A percentile compares a stretch with the other conserved stretches of the same genome.
These are phyloP conservation scores for Dromas ardeola DNA, from an alignment of 2,113 vertebrate species.

Conservation along the genomic window DNA sequence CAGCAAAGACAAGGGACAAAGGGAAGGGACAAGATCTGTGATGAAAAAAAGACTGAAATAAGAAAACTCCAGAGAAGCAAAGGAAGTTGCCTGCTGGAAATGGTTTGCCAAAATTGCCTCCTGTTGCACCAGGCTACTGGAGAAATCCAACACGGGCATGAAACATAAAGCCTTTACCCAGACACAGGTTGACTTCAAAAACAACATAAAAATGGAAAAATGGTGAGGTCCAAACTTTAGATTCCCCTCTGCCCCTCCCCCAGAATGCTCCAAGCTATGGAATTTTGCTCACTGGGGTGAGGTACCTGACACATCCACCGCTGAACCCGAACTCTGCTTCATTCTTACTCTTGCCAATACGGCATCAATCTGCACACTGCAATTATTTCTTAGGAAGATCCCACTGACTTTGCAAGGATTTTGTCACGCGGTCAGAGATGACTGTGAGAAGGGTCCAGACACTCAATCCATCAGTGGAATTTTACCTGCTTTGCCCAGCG, in stretches of 20 bases:
- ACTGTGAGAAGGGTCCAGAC: not conserved
- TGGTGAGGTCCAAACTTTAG: fast-evolving
- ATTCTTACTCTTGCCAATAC: not conserved
- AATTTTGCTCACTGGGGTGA: not conserved
- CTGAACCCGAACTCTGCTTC: not conserved
- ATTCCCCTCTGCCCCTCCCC: too few relatives aligned
- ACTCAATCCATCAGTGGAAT: not conserved
- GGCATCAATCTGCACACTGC: not conserved
- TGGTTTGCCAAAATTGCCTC: not conserved
- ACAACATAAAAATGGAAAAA: not conserved
- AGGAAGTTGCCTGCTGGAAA: not conserved
- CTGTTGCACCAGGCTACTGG: fast-evolving
- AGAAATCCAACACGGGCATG: not conserved
- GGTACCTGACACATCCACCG: not conserved
- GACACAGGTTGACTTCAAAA: not conserved
- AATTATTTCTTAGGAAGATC: not conserved
- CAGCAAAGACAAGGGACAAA: not conserved
- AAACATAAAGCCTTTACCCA: not conserved
- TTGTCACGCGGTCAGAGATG: not conserved
- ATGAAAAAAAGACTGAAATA: not conserved
- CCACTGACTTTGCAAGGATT: not conserved
- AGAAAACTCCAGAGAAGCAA: not conserved
- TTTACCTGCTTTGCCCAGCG: not conserved
- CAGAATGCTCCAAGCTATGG: not conserved
- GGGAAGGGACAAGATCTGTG: not conserved